Evolutionary conservation across 2,113 vertebrate species (phyloP).

Genomic region (Trochalopteron elliotii): DNA sequence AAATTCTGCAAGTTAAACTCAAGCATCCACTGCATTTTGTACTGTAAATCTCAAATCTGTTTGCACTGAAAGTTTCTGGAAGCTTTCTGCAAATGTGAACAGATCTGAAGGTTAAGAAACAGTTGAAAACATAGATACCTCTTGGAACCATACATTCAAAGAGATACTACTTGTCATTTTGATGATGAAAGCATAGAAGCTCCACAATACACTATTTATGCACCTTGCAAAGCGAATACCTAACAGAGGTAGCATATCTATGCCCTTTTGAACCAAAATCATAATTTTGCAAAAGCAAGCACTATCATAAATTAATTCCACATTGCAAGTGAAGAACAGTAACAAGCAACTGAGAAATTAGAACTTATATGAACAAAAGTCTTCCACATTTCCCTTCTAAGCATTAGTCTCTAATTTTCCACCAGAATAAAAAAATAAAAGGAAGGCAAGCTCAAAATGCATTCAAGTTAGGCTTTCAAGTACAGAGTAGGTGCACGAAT

Average conservation of each 20-base stretch:
- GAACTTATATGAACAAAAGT: background rate
- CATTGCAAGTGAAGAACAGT: background rate
- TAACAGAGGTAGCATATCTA: background rate
- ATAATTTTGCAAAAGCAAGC: background rate
- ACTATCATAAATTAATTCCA: background rate
- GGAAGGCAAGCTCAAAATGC: conserved; percentile 32
- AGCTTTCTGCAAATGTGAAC: background rate
- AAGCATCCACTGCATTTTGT: background rate
- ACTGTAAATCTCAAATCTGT: background rate
- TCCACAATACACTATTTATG: background rate
- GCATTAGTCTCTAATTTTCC: background rate
- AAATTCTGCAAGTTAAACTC: background rate
- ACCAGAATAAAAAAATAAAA: background rate
- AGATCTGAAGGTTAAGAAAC: background rate
- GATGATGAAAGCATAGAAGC: background rate
- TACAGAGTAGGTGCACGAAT: background rate
- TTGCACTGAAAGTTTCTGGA: background rate
- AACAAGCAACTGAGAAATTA: background rate
- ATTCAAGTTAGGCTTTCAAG: background rate
- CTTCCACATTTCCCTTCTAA: background rate
- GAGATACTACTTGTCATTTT: background rate
- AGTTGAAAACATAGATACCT: background rate
- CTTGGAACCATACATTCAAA: background rate
- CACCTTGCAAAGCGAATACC: background rate
- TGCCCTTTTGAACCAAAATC: background rate